Percentiles rank a stretch among this genome's conserved stretches.
Evolutionary conservation across 2,113 vertebrate species (phyloP).

Genomic region (Aptenodytes forsteri): DNA sequence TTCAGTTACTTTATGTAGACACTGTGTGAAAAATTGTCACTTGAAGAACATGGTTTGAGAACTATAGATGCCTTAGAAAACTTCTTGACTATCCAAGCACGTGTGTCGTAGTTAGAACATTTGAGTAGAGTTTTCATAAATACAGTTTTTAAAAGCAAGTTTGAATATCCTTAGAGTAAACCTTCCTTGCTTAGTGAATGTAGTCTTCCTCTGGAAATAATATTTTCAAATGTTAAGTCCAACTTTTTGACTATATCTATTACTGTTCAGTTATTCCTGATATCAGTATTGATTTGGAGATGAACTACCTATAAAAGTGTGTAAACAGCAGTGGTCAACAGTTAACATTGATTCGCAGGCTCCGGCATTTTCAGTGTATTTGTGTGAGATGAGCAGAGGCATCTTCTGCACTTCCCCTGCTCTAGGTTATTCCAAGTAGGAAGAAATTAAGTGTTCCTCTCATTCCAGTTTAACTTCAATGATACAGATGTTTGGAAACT

Average conservation of each 20-base stretch:
- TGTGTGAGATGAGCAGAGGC: background rate
- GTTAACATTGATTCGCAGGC: background rate
- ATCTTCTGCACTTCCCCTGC: background rate
- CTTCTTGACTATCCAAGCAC: background rate
- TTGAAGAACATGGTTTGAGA: background rate
- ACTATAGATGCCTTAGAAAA: background rate
- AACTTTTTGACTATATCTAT: background rate
- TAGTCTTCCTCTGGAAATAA: background rate
- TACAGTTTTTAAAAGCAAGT: background rate
- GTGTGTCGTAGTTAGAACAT: background rate
- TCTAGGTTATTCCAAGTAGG: background rate
- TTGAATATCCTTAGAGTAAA: background rate
- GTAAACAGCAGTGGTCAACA: background rate
- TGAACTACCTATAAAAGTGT: background rate
- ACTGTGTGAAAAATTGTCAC: background rate
- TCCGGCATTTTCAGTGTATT: background rate
- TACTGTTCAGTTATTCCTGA: background rate
- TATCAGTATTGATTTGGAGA: background rate
- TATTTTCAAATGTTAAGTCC: background rate
- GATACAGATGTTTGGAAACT: background rate
- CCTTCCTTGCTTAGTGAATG: background rate
- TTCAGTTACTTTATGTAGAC: background rate
- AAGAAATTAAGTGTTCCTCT: background rate
- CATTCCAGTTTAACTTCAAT: background rate
- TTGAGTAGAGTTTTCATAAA: background rate